Conservation (phyloP, 2,113 vertebrate genomes). For the Sinocyclocheilus maitianheensis region DNA sequence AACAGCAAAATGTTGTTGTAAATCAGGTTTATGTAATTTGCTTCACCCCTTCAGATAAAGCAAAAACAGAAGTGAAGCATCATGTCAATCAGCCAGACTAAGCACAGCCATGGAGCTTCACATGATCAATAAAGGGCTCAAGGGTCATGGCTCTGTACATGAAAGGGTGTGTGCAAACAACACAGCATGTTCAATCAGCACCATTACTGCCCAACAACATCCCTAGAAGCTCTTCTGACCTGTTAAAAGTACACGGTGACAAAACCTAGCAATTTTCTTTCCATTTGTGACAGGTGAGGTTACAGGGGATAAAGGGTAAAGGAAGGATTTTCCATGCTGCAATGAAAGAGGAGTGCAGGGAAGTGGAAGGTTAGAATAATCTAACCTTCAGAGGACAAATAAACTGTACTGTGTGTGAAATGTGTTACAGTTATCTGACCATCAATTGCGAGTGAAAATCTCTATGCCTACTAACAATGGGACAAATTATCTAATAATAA, state of each 20-base stretch:
- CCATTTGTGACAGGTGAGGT: constrained; percentile 22
- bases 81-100: constrained; percentile 22
- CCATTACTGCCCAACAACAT: constrained; percentile 17
- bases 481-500: too few species aligned
- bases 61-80: constrained; percentile 35
- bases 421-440: not conserved
- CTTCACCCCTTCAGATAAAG: constrained; percentile 37
- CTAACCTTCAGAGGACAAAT: constrained; percentile 21
- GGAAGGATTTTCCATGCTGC: constrained; percentile 27
- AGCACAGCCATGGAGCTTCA: constrained; percentile 27
- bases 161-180: constrained; percentile 40
- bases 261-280: constrained; percentile 29
- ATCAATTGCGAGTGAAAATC: too few species aligned
- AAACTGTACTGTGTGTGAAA: constrained; percentile 32
- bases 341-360: constrained; percentile 18
- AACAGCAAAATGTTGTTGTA: constrained; percentile 4
- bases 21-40: constrained; percentile 26
- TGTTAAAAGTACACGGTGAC: constrained; percentile 23
- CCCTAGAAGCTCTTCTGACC: constrained; percentile 34
- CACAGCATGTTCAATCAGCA: constrained; percentile 32
- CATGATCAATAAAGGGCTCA: constrained; percentile 33
- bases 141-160: constrained; percentile 22
- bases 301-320: not conserved
- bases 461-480: too few species aligned
- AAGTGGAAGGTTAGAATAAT: constrained; percentile 10